phyloP scores from a whole-genome alignment of 2,797 vertebrate genomes.

The Argya squamiceps region DNA sequence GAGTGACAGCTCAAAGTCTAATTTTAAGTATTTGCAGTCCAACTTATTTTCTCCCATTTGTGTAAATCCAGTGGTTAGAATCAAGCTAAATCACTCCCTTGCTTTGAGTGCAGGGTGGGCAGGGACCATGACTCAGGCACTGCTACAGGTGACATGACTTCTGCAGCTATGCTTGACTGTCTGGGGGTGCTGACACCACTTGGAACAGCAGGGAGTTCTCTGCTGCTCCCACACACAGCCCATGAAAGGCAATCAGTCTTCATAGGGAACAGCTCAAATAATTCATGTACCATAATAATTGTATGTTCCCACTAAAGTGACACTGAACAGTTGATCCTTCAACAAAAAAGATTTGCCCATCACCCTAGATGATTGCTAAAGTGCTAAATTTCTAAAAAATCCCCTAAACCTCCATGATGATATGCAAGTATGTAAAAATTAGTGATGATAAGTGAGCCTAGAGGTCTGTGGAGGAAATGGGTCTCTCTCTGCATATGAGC shows the following conservation, averaged over 20 bases:
- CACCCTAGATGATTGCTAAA: not conserved
- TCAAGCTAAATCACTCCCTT: not conserved
- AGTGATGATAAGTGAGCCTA: not conserved
- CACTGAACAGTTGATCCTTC: not conserved
- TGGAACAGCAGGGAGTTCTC: slow-evolving; percentile 1
- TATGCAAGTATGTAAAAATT: not conserved
- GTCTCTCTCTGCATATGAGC: not conserved
- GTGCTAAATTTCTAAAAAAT: not conserved
- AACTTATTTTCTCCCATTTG: not conserved
- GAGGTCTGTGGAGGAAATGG: not conserved
- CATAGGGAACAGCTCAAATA: not conserved
- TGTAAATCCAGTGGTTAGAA: not conserved
- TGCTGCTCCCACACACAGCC: not conserved
- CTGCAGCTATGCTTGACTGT: not conserved
- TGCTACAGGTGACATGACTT: not conserved
- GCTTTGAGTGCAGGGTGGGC: not conserved
- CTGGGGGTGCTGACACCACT: not conserved
- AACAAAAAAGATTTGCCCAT: slow-evolving; percentile 23
- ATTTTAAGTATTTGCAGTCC: not conserved
- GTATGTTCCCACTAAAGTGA: slow-evolving; percentile 5
- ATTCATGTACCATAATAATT: slow-evolving; percentile 34
- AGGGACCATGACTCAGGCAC: not conserved
- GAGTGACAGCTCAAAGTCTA: not conserved
- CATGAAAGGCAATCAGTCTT: slow-evolving; percentile 22
- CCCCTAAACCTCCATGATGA: not conserved